A percentile compares a stretch with the other conserved stretches of the same genome.
These are phyloP conservation scores for Struthio camelus DNA, from an alignment of 2,113 vertebrate species.

Conservation along the genomic window DNA sequence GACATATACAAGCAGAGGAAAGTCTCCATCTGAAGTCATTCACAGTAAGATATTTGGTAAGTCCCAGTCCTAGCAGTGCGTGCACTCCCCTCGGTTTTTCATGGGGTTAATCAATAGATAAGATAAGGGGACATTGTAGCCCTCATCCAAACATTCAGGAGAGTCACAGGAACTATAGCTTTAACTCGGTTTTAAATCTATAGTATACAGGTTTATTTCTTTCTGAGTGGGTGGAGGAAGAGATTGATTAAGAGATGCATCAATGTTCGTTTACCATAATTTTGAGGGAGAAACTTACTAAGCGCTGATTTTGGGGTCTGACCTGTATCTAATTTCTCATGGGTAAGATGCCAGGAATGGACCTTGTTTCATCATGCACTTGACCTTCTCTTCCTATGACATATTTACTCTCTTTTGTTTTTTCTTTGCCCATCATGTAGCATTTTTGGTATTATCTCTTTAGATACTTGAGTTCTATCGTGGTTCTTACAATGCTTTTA, in stretches of 20 bases:
- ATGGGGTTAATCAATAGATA: not conserved
- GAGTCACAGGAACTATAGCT: not conserved
- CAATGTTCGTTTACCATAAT: not conserved
- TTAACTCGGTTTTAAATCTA: not conserved
- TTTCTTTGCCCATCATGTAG: not conserved
- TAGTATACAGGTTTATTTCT: not conserved
- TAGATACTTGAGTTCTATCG: not conserved
- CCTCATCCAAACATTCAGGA: not conserved
- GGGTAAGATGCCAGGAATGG: not conserved
- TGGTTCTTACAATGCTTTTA: not conserved
- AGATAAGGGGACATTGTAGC: not conserved
- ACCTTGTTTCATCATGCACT: not conserved
- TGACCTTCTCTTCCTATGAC: not conserved
- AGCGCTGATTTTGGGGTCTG: not conserved
- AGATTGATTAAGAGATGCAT: not conserved
- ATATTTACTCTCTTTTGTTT: not conserved
- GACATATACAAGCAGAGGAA: not conserved
- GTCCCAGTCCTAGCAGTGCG: fast-evolving
- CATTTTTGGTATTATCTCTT: not conserved
- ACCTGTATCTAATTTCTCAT: not conserved
- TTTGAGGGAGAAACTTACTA: not conserved
- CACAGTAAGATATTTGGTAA: not conserved
- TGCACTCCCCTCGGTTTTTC: not conserved
- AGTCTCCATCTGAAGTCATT: not conserved
- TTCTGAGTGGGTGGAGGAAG: fast-evolving